These are phyloP conservation scores for Heliconius hortense DNA, from an alignment of 2,888 invertebrate species.

Conservation along the genomic window DNA sequence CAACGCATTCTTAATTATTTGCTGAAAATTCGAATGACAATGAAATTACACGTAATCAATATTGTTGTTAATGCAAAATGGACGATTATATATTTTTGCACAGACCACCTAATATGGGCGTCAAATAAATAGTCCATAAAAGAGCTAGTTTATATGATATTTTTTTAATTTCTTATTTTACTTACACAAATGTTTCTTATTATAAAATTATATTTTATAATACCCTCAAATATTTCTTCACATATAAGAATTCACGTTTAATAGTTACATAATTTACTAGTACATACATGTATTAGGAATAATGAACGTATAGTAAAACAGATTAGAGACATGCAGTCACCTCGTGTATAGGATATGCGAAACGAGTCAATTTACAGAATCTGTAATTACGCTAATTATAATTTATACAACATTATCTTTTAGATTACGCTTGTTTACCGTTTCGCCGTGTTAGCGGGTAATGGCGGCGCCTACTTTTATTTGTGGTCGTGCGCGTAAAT, in stretches of 20 bases:
- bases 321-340: slow-evolving; percentile 39
- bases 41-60: too few species aligned
- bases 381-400: slow-evolving; percentile 36
- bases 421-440: slow-evolving; percentile 37
- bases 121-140: too few species aligned
- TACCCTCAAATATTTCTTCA: too few species aligned
- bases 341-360: slow-evolving; percentile 34
- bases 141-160: too few species aligned
- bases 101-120: too few species aligned
- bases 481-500: not conserved
- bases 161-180: too few species aligned
- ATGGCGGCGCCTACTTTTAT: slow-evolving; percentile 11
- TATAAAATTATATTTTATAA: too few species aligned
- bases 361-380: slow-evolving; percentile 29
- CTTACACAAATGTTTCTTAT: too few species aligned
- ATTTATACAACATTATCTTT: slow-evolving; percentile 33
- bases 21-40: too few species aligned
- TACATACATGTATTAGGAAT: not conserved
- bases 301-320: slow-evolving; percentile 6
- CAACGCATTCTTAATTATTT: too few species aligned
- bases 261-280: not conserved
- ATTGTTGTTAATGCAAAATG: too few species aligned
- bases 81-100: too few species aligned
- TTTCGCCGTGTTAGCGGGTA: slow-evolving; percentile 30
- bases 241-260: not conserved